Conservation (phyloP, 2,888 invertebrate species). For the Drosophila hamatofila region DNA sequence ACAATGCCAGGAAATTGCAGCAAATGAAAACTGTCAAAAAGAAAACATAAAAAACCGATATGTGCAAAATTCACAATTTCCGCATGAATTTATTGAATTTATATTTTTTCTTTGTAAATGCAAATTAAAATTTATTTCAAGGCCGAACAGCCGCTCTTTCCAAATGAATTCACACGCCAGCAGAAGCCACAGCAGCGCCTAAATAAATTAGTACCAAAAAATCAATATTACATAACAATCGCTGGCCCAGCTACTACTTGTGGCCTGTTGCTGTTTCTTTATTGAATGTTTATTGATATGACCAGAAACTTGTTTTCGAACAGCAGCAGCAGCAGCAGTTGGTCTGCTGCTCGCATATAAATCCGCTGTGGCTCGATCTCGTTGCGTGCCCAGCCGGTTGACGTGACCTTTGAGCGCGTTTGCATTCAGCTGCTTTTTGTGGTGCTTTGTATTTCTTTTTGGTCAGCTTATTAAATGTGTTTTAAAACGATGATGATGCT, state of each 20-base stretch:
- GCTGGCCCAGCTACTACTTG: constrained; percentile 27
- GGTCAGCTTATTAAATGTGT: constrained; percentile 43
- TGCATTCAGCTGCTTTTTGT: constrained; percentile 45
- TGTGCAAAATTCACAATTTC: constrained; percentile 34
- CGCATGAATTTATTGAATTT: constrained; percentile 23
- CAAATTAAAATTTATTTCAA: constrained; percentile 52
- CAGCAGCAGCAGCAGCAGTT: constrained; percentile 20
- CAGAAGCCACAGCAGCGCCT: background rate
- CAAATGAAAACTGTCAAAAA: constrained; percentile 17
- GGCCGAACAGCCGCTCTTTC: constrained; percentile 55
- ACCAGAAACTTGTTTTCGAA: constrained; percentile 61
- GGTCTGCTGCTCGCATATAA: constrained; percentile 25
- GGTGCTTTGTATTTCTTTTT: constrained; percentile 25
- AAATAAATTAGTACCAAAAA: constrained; percentile 58
- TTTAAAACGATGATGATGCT: constrained; percentile 25
- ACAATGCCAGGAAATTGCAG: constrained; percentile 67
- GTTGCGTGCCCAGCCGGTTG: constrained; percentile 74
- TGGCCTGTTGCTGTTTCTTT: constrained; percentile 8
- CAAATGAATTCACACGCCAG: constrained; percentile 70
- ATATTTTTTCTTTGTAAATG: background rate
- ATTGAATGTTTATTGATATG: constrained; percentile 49
- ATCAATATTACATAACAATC: constrained; percentile 72
- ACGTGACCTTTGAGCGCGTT: constrained; percentile 73
- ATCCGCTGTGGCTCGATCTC: constrained; percentile 24
- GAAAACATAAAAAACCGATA: background rate